Percentiles rank a stretch among this genome's conserved stretches.
Evolutionary conservation across 1,140 invertebrate genomes (phyloP).

Genomic region (Ostrea denselamellosa): DNA sequence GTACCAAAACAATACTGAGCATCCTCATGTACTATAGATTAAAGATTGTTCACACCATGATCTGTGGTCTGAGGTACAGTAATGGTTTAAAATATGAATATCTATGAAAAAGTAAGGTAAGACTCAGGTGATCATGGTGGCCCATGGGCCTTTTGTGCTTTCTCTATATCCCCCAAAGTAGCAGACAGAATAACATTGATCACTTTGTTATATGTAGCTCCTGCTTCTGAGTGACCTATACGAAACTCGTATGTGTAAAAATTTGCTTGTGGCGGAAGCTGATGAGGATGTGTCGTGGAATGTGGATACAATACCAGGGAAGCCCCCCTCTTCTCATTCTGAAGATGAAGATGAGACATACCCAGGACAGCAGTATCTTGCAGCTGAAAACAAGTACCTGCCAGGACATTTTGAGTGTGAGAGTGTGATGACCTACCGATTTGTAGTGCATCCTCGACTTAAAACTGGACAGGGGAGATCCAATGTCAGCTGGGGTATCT

Average conservation of each 20-base stretch:
- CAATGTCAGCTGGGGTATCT: not conserved
- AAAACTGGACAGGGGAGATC: slow-evolving; percentile 81
- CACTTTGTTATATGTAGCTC: slow-evolving; percentile 67
- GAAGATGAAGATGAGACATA: slow-evolving; percentile 72
- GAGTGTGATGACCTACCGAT: slow-evolving; percentile 86
- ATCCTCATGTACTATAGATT: no score
- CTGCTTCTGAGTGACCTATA: slow-evolving; percentile 86
- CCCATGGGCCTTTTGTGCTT: not conserved
- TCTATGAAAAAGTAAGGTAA: not conserved
- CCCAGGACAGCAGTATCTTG: slow-evolving; percentile 75
- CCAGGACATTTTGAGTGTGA: slow-evolving; percentile 87
- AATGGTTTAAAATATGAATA: no score
- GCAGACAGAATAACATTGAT: no score
- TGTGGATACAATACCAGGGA: slow-evolving; percentile 35
- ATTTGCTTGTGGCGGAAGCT: slow-evolving; percentile 85
- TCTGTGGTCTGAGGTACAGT: no score
- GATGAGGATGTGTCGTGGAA: slow-evolving; percentile 82
- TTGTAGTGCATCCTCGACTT: slow-evolving; percentile 86
- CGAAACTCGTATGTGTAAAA: slow-evolving; percentile 86
- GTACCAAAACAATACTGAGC: no score
- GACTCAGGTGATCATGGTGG: no score
- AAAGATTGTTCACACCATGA: no score
- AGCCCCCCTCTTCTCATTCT: slow-evolving; percentile 20
- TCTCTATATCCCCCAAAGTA: not conserved
- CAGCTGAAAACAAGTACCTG: slow-evolving; percentile 79